These are phyloP conservation scores for Serilophus lunatus DNA, from an alignment of 2,113 vertebrate genomes.

Conservation along the genomic window DNA sequence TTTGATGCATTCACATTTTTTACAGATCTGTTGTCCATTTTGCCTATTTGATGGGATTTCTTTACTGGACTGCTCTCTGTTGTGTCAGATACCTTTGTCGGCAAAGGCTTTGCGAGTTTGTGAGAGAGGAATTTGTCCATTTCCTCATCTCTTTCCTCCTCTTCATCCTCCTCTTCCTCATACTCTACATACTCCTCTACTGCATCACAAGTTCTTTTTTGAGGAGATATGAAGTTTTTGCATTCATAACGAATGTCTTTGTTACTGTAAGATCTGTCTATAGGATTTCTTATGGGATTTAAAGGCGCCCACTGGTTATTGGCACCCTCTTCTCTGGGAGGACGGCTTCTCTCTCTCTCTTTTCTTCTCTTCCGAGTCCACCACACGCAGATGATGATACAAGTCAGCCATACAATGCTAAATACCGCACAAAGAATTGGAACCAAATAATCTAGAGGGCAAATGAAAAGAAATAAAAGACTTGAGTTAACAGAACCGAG, in stretches of 20 bases:
- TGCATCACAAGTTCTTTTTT: conserved; percentile 80
- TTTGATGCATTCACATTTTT: conserved; percentile 81
- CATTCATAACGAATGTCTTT: conserved; percentile 84
- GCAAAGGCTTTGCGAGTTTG: conserved; percentile 75
- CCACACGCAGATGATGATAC: conserved; percentile 87
- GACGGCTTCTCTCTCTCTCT: conserved; percentile 80
- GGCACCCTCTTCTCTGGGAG: conserved; percentile 78
- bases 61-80: conserved; percentile 73
- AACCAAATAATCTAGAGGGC: conserved; percentile 82
- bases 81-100: conserved; percentile 78
- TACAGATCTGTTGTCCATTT: conserved; percentile 89
- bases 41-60: conserved; percentile 81
- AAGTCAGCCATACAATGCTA: conserved; percentile 87
- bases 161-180: conserved; percentile 77
- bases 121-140: conserved; percentile 83
- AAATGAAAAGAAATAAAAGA: background rate
- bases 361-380: conserved; percentile 94
- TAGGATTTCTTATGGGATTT: conserved; percentile 80
- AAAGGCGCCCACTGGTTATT: conserved; percentile 92
- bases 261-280: conserved; percentile 80
- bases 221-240: conserved; percentile 85
- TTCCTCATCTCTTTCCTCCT: conserved; percentile 76
- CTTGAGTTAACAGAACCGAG: background rate
- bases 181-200: conserved; percentile 78
- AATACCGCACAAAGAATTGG: conserved; percentile 84